phyloP scores from a whole-genome alignment of 2,888 invertebrate species.

The Drosophila putrida region DNA sequence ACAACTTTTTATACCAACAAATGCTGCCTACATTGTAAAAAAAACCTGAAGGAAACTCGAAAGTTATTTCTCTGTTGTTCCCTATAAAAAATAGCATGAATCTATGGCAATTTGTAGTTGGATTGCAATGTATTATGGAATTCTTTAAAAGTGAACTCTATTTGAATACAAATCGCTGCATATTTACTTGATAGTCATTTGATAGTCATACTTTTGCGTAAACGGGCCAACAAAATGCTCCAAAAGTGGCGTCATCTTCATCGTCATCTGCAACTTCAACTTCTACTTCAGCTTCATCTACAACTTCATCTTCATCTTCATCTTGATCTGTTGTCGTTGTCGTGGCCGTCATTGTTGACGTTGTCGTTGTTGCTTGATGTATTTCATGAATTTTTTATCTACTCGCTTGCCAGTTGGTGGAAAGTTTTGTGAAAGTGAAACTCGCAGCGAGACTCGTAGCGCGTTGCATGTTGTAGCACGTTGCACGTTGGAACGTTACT shows the following conservation, averaged over 20 bases:
- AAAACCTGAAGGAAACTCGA: background rate
- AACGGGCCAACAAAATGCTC: slow-evolving; percentile 20
- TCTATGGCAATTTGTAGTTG: slow-evolving; percentile 15
- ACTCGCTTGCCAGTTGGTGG: slow-evolving; percentile 46
- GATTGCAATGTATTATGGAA: slow-evolving; percentile 19
- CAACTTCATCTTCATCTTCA: background rate
- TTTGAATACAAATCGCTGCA: slow-evolving; percentile 69
- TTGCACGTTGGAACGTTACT: slow-evolving; percentile 23
- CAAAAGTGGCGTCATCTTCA: slow-evolving; percentile 47
- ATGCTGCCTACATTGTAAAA: no score
- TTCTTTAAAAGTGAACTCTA: slow-evolving; percentile 44
- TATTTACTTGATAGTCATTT: slow-evolving; percentile 49
- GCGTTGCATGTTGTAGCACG: slow-evolving; percentile 13
- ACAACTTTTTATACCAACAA: no score
- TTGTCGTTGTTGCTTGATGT: slow-evolving; percentile 45
- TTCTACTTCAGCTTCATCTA: background rate
- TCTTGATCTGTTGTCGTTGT: background rate
- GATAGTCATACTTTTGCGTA: slow-evolving; percentile 44
- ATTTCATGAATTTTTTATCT: slow-evolving; percentile 75
- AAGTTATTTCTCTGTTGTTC: background rate
- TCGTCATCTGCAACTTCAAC: slow-evolving; percentile 10
- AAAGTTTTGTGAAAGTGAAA: slow-evolving; percentile 71
- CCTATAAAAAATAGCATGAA: background rate
- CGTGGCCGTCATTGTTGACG: slow-evolving; percentile 4
- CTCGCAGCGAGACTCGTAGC: slow-evolving; percentile 54